A percentile compares a stretch with the other conserved stretches of the same genome.
Conservation (phyloP, 2,113 vertebrate species). For the Rostratula benghalensis region DNA sequence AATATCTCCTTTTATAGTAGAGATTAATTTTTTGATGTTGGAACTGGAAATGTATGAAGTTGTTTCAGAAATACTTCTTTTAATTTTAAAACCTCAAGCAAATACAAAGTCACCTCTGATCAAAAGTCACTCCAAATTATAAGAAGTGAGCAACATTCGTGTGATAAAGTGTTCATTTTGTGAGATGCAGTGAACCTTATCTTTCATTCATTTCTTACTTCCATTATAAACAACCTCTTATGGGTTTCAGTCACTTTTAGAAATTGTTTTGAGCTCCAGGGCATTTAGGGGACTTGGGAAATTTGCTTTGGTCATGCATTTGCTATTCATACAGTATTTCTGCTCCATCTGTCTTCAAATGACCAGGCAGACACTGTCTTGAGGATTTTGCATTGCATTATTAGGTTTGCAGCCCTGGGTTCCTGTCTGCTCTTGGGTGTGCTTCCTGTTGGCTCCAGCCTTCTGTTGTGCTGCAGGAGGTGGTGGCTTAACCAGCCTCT, state of each 20-base stretch:
- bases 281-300: neutral
- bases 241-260: neutral
- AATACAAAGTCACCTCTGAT: neutral
- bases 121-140: neutral
- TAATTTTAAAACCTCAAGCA: neutral
- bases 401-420: neutral
- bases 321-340: constrained; percentile 21
- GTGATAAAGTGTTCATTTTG: neutral
- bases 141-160: neutral
- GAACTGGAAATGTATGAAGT: neutral
- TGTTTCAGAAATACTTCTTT: neutral
- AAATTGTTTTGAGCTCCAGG: neutral
- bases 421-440: neutral
- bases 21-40: neutral
- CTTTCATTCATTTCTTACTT: neutral
- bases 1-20: neutral
- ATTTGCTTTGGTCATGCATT: neutral
- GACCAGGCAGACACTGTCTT: neutral
- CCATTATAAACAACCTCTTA: neutral
- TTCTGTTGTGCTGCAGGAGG: constrained; percentile 4
- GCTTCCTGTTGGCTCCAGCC: neutral
- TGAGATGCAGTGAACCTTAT: neutral
- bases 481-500: neutral
- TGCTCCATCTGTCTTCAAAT: neutral
- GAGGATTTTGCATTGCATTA: neutral